Percentiles rank a stretch among this genome's conserved stretches.
Evolutionary conservation across 2,797 vertebrate species (phyloP).

Genomic region (Arrhamphus sclerolepis): DNA sequence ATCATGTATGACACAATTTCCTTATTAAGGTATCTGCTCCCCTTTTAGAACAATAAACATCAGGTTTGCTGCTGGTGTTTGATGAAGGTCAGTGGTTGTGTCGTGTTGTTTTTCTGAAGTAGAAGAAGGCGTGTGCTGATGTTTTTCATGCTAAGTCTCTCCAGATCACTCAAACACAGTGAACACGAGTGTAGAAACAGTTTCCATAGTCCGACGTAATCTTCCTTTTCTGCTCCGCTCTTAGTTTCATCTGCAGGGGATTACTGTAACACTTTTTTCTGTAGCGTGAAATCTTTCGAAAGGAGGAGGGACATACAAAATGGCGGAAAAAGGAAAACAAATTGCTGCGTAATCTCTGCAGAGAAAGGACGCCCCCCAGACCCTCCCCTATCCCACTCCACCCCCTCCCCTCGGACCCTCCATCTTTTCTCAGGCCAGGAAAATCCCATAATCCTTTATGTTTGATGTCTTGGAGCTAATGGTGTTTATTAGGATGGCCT

Average conservation of each 20-base stretch:
- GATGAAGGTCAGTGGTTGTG: too few species aligned
- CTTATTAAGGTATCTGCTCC: too few species aligned
- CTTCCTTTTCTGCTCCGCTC: conserved; percentile 14
- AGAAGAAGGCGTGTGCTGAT: too few species aligned
- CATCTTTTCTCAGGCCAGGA: conserved; percentile 61
- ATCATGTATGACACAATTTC: too few species aligned
- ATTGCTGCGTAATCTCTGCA: conserved; percentile 79
- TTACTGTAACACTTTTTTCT: conserved; percentile 72
- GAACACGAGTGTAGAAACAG: too few species aligned
- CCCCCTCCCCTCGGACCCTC: conserved; percentile 55
- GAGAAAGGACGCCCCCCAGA: conserved; percentile 63
- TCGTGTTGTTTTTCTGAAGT: too few species aligned
- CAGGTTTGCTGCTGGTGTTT: too few species aligned
- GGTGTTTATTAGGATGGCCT: conserved; percentile 78
- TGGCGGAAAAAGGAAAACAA: conserved; percentile 79
- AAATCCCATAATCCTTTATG: conserved; percentile 85
- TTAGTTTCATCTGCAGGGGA: conserved; percentile 69
- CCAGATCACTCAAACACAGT: too few species aligned
- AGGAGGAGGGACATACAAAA: conserved; percentile 70
- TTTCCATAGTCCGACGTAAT: too few species aligned
- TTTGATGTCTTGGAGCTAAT: conserved; percentile 86
- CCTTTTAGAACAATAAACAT: too few species aligned
- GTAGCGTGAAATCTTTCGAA: conserved; percentile 40
- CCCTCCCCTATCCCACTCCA: too few species aligned
- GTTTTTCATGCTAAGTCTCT: too few species aligned